phyloP scores from a whole-genome alignment of 1,140 invertebrate species.

The Steinernema feltiae region DNA sequence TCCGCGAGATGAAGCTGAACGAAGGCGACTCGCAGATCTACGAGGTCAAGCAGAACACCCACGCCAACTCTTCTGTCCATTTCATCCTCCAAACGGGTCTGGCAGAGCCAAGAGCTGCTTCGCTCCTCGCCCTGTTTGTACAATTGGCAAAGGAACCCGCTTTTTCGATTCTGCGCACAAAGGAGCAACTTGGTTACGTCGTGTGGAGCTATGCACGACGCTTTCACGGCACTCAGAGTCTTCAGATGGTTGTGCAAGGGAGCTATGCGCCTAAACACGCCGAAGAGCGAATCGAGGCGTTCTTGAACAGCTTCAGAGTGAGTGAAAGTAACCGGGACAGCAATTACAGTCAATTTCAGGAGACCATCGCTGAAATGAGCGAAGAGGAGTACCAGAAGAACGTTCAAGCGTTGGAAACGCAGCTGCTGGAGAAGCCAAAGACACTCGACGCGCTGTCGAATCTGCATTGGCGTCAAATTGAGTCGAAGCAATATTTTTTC shows the following conservation, averaged over 20 bases:
- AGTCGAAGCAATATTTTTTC: slow-evolving; percentile 81
- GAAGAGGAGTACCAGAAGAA: slow-evolving; percentile 78
- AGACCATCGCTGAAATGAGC: slow-evolving; percentile 69
- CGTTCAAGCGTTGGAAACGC: slow-evolving; percentile 71
- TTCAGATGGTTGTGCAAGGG: slow-evolving; percentile 82
- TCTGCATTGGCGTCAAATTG: slow-evolving; percentile 78
- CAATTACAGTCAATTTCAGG: slow-evolving; percentile 60
- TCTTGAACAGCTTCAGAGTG: slow-evolving; percentile 74
- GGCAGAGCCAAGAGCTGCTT: slow-evolving; percentile 73
- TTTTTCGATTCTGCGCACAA: slow-evolving; percentile 78
- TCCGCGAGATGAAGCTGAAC: slow-evolving; percentile 26
- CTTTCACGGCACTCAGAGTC: slow-evolving; percentile 71
- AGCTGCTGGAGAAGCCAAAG: slow-evolving; percentile 82
- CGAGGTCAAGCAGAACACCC: slow-evolving; percentile 67
- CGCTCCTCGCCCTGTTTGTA: slow-evolving; percentile 75
- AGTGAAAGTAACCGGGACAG: slow-evolving; percentile 33
- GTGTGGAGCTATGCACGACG: slow-evolving; percentile 77
- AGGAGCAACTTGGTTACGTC: slow-evolving; percentile 90
- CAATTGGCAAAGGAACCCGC: slow-evolving; percentile 85
- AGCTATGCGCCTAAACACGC: slow-evolving; percentile 74
- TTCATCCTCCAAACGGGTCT: slow-evolving; percentile 80
- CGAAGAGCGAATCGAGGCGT: slow-evolving; percentile 78
- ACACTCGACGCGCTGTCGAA: slow-evolving; percentile 68
- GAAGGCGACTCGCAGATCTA: slow-evolving; percentile 43
- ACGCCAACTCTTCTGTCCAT: slow-evolving; percentile 78